Evolutionary conservation across 2,888 invertebrate species (phyloP).

Genomic region (Phengaris arion): DNA sequence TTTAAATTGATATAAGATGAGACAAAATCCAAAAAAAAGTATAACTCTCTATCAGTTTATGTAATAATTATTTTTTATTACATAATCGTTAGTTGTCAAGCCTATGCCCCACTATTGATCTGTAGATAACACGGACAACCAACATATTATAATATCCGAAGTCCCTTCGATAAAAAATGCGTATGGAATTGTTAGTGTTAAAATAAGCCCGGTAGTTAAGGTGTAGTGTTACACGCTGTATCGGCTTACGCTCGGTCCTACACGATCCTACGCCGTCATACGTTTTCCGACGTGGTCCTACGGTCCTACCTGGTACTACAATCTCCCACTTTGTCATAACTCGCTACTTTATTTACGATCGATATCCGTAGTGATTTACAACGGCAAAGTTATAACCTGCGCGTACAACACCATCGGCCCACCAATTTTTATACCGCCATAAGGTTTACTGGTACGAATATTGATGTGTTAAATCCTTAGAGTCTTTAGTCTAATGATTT

Average conservation of each 20-base stretch:
- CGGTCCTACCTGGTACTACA: not conserved
- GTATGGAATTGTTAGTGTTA: not conserved
- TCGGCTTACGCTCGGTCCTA: not conserved
- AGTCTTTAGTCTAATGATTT: too few relatives aligned
- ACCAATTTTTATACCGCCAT: conserved; percentile 29
- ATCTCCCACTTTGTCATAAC: conserved; percentile 54
- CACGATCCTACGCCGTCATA: not conserved
- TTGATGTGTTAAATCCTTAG: too few relatives aligned
- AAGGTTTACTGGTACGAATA: not conserved
- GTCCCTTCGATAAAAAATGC: not conserved
- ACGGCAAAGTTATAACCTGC: conserved; percentile 56
- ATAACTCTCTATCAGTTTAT: too few relatives aligned
- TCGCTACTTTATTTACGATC: conserved; percentile 67
- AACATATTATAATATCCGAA: too few relatives aligned
- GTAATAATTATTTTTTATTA: too few relatives aligned
- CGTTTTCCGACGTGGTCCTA: not conserved
- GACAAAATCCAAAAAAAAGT: too few relatives aligned
- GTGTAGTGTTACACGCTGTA: not conserved
- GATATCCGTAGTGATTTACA: conserved; percentile 67
- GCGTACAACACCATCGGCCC: conserved; percentile 28
- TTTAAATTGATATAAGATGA: too few relatives aligned
- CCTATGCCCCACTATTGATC: too few relatives aligned
- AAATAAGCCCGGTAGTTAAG: not conserved
- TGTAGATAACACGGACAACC: too few relatives aligned
- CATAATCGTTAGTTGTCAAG: too few relatives aligned